Conservation (phyloP, 2,113 vertebrate species). For the Corythornis vintsioides region DNA sequence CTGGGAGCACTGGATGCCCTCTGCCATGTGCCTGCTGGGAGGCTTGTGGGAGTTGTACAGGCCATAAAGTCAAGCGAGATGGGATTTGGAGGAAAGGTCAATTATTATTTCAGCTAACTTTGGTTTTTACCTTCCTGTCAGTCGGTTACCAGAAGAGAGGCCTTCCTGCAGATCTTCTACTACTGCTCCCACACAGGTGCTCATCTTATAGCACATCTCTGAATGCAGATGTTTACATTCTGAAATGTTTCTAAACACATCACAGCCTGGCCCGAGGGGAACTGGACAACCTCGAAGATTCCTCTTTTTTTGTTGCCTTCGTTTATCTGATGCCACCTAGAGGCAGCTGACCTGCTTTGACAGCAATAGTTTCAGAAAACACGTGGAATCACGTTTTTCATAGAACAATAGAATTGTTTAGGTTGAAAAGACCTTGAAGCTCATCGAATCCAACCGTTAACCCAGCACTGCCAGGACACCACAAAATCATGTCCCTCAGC, state of each 20-base stretch:
- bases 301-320: not conserved
- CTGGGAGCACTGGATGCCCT: not conserved
- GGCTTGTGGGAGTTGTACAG: not conserved
- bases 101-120: not conserved
- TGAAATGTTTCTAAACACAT: not conserved
- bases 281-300: not conserved
- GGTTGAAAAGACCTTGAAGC: not conserved
- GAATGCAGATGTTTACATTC: rapidly evolving
- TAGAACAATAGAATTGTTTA: not conserved
- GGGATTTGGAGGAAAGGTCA: not conserved
- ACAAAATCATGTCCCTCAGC: not conserved
- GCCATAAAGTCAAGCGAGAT: rapidly evolving
- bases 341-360: not conserved
- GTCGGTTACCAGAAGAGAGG: not conserved
- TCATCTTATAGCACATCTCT: not conserved
- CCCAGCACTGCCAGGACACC: not conserved
- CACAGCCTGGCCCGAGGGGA: too few species aligned
- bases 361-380: not conserved
- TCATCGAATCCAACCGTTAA: not conserved
- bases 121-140: not conserved
- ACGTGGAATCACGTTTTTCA: not conserved
- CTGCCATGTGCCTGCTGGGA: not conserved
- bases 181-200: rapidly evolving
- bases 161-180: not conserved
- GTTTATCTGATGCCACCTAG: not conserved